Evolutionary conservation across 2,113 vertebrate genomes (phyloP).

Genomic region (Ia io): DNA sequence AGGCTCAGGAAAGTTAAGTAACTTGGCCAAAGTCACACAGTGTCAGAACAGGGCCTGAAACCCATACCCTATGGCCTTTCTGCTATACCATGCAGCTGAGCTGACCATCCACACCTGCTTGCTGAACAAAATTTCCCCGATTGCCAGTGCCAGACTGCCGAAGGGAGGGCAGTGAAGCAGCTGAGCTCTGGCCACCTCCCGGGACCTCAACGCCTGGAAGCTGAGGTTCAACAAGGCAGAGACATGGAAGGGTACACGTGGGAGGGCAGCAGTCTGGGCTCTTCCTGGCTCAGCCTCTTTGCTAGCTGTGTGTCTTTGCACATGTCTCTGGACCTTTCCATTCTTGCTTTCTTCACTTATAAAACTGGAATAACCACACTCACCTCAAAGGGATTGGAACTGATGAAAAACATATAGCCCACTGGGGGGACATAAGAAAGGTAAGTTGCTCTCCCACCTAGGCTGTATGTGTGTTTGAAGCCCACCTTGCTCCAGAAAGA

Average conservation of each 20-base stretch:
- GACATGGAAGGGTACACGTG: neutral
- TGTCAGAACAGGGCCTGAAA: neutral
- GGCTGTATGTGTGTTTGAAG: neutral
- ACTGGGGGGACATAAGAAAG: neutral
- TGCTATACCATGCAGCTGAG: neutral
- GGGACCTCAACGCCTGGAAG: neutral
- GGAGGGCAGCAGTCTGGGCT: neutral
- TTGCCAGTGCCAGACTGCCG: fast-evolving
- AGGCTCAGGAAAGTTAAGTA: neutral
- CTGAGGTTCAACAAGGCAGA: neutral
- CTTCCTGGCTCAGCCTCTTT: fast-evolving
- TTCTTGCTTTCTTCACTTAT: neutral
- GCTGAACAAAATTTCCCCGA: neutral
- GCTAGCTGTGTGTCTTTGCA: neutral
- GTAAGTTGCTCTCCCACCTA: neutral
- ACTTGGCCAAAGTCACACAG: neutral
- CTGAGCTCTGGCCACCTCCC: neutral
- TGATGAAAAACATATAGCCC: neutral
- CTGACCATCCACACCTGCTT: neutral
- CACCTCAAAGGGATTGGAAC: neutral
- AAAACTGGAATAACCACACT: neutral
- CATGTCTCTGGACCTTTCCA: neutral
- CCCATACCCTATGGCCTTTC: neutral
- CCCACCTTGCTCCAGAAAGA: neutral
- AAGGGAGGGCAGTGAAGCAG: neutral